These are phyloP conservation scores for Parnassius orleans DNA, from an alignment of 2,888 invertebrate genomes.

Conservation along the genomic window DNA sequence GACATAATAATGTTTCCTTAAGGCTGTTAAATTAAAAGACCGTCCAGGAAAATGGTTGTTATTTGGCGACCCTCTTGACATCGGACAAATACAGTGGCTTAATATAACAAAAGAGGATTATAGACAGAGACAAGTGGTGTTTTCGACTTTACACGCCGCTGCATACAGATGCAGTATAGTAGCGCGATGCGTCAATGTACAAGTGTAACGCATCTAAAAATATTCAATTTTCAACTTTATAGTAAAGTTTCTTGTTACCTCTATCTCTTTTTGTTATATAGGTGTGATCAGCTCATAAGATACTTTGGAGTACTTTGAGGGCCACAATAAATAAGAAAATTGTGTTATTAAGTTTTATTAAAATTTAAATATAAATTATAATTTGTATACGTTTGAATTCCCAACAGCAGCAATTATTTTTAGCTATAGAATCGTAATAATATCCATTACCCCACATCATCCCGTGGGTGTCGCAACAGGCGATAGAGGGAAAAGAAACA, in stretches of 20 bases:
- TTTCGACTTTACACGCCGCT: constrained; percentile 24
- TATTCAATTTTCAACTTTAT: constrained; percentile 11
- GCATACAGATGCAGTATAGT: constrained; percentile 25
- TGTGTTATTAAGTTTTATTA: too few relatives aligned
- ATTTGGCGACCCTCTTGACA: constrained; percentile 58
- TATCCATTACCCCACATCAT: too few relatives aligned
- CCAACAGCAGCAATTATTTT: too few relatives aligned
- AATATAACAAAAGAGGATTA: constrained; percentile 60
- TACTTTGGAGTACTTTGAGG: too few relatives aligned
- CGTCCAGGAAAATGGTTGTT: constrained; percentile 11
- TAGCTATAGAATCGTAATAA: too few relatives aligned
- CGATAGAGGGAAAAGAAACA: too few relatives aligned
- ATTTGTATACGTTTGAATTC: too few relatives aligned
- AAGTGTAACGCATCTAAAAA: constrained; percentile 21
- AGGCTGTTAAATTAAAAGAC: neutral
- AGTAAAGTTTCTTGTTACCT: constrained; percentile 9
- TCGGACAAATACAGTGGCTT: constrained; percentile 65
- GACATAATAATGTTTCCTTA: neutral
- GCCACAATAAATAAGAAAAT: too few relatives aligned
- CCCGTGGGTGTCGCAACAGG: too few relatives aligned
- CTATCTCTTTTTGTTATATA: constrained; percentile 10
- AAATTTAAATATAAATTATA: too few relatives aligned
- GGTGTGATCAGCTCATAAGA: neutral
- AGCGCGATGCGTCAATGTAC: constrained; percentile 25
- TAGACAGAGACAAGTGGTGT: constrained; percentile 51